Base-by-base conservation (phyloP, 2,888 invertebrate species). In the Dromius quadrimaculatus region DNA sequence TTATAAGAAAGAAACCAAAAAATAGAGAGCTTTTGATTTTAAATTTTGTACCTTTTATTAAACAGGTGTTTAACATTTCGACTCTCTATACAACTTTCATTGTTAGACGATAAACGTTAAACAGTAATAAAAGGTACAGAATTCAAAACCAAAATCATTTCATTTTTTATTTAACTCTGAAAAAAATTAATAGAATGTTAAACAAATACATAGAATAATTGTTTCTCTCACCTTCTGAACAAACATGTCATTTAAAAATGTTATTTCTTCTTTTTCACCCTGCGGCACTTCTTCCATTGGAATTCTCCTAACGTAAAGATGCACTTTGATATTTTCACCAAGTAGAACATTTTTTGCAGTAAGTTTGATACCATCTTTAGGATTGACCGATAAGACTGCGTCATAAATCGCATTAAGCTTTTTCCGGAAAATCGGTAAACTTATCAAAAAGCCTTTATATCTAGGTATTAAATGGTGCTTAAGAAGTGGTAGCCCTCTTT, bases 401-500 rank as follows among this genome's bases (percentile, higher is more conserved):
- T 97, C 93, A 79, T 95, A 94, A 72, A 97, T 88, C 20, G 91
- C 93, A 2, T 90, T 90, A 74, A 93, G 89, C 82, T 92, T 92
- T 57, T 88, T 92, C 78, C 90, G 89, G 81, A 97, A 87, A 75
- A 91, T 88, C 63, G 91, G 90, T 76, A 96, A 84, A 80, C 95
- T 95, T 65, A 93, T 91, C 0, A 90, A 90, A 80, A 98, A 98
- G 1, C 97, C 97, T 82, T 92, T 92, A n/a, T 97, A 94, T 72
- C 97, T 87, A 11, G 97, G 97, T 17, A 94, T 90, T 54, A 98
- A 86, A 80, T 97, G 96, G 80, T 97, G 91, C 78, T 95, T 94
- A 22, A 97, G 85, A 74, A 89, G 84, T 0, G 94, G 91, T 76
- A 97, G 87, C 74, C 94, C 94, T 78, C 93, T 92, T 76, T 94